Evolutionary conservation across 2,888 invertebrate genomes (phyloP).

Genomic region (Chironomus tentans): DNA sequence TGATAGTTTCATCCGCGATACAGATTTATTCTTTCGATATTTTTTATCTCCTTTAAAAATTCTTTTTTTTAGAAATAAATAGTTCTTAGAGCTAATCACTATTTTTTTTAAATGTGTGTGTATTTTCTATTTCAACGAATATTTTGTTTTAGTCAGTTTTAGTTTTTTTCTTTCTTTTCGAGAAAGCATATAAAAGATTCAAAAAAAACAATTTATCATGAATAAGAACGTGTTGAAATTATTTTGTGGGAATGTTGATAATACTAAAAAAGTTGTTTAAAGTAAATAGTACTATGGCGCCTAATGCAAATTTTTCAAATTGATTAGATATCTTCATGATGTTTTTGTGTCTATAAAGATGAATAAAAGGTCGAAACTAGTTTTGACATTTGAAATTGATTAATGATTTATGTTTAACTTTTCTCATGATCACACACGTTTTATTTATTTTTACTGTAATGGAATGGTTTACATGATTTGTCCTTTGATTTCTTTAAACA

Average conservation of each 20-base stretch:
- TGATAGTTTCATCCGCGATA: slow-evolving; percentile 6
- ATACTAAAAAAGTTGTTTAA: neutral
- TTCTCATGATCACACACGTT: neutral
- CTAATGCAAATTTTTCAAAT: neutral
- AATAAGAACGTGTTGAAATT: neutral
- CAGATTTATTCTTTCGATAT: neutral
- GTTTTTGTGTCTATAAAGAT: neutral
- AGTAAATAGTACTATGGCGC: neutral
- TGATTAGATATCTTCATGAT: neutral
- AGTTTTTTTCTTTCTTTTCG: neutral
- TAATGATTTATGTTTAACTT: neutral
- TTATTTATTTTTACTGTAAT: neutral
- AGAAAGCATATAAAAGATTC: neutral
- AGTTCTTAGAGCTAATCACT: too few species aligned
- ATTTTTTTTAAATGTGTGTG: too few species aligned
- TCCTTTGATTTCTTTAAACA: too few species aligned
- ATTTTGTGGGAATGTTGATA: neutral
- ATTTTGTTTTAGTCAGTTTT: neutral
- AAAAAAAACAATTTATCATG: neutral
- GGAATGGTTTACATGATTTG: too few species aligned
- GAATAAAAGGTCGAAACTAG: neutral
- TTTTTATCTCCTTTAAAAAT: neutral
- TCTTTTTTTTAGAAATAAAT: too few species aligned
- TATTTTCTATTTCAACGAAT: neutral
- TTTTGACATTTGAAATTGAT: neutral